phyloP scores from a whole-genome alignment of 2,888 invertebrate genomes.

The Temnothorax rugatulus region DNA sequence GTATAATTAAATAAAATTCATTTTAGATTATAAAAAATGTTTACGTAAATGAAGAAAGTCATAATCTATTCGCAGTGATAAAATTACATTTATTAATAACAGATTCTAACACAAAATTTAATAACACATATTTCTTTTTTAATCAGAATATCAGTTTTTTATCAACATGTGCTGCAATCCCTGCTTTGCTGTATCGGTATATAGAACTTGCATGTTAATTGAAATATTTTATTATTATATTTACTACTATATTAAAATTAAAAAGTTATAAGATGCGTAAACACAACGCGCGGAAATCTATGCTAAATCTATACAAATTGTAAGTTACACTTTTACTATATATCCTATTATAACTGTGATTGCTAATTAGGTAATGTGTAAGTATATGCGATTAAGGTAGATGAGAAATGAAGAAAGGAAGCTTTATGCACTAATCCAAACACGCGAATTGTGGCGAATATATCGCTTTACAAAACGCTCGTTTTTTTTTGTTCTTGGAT shows the following conservation, averaged over 20 bases:
- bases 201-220: background rate
- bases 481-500: slow-evolving; percentile 62
- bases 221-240: background rate
- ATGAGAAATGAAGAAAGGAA: background rate
- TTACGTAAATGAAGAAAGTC: background rate
- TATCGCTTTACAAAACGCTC: slow-evolving; percentile 56
- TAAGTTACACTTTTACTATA: background rate
- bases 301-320: slow-evolving; percentile 22
- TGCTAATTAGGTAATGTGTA: background rate
- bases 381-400: background rate
- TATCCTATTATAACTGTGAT: background rate
- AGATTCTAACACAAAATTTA: background rate
- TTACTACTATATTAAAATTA: background rate
- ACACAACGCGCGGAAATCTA: background rate
- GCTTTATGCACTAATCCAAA: slow-evolving; percentile 56
- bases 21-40: slow-evolving; percentile 10
- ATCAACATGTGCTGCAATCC: background rate
- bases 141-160: background rate
- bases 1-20: background rate
- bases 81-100: background rate
- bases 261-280: background rate
- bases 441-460: slow-evolving; percentile 61
- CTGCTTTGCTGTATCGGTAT: background rate
- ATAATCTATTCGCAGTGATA: background rate
- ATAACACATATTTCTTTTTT: background rate